Base-by-base conservation (phyloP, 2,113 vertebrate genomes). In the Okapia johnstoni region DNA sequence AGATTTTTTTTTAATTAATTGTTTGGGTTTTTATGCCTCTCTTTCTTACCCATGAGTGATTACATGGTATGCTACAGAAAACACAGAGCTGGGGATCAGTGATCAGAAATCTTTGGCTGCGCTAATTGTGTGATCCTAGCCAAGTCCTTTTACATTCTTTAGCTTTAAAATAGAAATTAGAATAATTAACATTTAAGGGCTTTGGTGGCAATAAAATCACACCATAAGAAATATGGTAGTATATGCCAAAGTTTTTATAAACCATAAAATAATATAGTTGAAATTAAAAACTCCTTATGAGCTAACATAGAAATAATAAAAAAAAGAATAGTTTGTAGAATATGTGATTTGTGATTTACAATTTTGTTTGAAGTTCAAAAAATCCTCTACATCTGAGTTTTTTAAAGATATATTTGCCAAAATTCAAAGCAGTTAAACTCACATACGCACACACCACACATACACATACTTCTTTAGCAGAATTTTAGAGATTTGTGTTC, bases 341-440 rank as follows among this genome's bases (percentile, higher is more conserved):
- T 85, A 61, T 7, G 60, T 84, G 57, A 79, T 70, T 88, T 73
- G 16, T 85, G 33, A 95, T 94, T 94, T 92, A 73, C 58, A 84
- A 94, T 96, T 94, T 88, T 84, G 11, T 66, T 83, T 58, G 25
- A 96, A 84, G 40, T 94, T 90, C 77, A 36, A 88, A 96, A 96
- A 46, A 60, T 63, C 54, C 8, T 88, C 76, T 70, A 25, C n/a
- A 61, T 63, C 36, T 85, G 79, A 93, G 36, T 33, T 93, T 84
- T 93, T 60, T 40, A 86, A 55, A 83, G 6, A 79, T 52, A 43
- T 21, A 52, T 52, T 88, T 81, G 54, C 77, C 87, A 83, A 95
- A 86, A 84, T 95, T 16, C 43, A 84, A 93, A 93, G 48, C 66
- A 91, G 54, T 40, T 88, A 28, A 93, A 76, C 7, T 46, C 30